Evolutionary conservation across 37 sponge, comb jelly and placozoan genomes (phyloP).

Genomic region (Aplysina aerophoba): DNA sequence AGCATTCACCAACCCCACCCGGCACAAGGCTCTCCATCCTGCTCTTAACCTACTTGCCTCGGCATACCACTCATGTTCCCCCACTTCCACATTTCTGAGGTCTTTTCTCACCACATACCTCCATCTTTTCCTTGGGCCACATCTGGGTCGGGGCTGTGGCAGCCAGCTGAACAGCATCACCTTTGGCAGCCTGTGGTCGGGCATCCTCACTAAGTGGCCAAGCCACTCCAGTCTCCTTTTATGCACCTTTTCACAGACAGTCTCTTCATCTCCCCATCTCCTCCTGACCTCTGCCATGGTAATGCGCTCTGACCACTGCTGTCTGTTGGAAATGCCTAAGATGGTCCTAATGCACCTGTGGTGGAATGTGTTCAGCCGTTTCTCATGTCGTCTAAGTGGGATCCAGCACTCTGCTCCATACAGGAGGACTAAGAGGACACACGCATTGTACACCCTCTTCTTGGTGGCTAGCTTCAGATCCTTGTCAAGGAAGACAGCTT

Average conservation of each 20-base stretch:
- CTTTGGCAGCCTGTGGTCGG: constrained; percentile 42
- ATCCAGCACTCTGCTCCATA: constrained; percentile 46
- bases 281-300: constrained; percentile 35
- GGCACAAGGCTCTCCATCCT: constrained; percentile 25
- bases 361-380: constrained; percentile 43
- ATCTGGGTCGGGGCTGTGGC: constrained; percentile 1
- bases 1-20: not conserved
- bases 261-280: constrained; percentile 47
- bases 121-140: constrained; percentile 34
- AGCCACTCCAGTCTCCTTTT: constrained; percentile 37
- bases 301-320: constrained; percentile 41
- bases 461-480: constrained; percentile 17
- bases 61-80: constrained; percentile 29
- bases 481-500: constrained; percentile 38
- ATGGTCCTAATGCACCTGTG: constrained; percentile 49
- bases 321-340: constrained; percentile 36
- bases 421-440: constrained; percentile 36
- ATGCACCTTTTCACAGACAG: not conserved
- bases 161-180: too few relatives aligned
- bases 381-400: constrained; percentile 33
- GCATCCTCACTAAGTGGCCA: constrained; percentile 36
- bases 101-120: constrained; percentile 17
- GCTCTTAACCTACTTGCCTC: constrained; percentile 12
- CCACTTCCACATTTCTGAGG: not conserved
- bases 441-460: constrained; percentile 13